phyloP scores from a whole-genome alignment of 2,888 invertebrate species.

The Leptinotarsa peninsularis region DNA sequence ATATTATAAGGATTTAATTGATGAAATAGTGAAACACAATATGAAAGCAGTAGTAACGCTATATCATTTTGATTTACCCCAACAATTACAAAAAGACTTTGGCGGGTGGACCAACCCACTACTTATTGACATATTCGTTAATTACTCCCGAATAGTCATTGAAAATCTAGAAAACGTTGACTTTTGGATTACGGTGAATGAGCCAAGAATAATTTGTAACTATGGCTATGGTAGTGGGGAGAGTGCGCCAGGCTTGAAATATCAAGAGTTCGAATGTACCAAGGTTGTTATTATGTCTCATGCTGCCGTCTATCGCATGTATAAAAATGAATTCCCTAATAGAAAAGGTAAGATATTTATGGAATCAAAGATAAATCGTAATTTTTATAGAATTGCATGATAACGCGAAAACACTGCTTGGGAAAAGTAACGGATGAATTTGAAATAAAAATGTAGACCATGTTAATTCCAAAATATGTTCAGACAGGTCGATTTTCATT shows the following conservation, averaged over 20 bases:
- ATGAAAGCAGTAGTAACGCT: constrained; percentile 70
- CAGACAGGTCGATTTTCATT: no score
- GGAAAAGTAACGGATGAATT: no score
- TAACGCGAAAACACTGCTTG: no score
- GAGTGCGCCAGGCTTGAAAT: constrained; percentile 69
- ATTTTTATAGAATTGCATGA: background rate
- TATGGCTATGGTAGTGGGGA: constrained; percentile 68
- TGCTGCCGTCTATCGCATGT: constrained; percentile 74
- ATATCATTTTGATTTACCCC: constrained; percentile 70
- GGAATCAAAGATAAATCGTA: no score
- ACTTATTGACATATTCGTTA: constrained; percentile 71
- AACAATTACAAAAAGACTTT: constrained; percentile 65
- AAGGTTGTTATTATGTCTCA: constrained; percentile 76
- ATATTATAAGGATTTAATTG: constrained; percentile 81
- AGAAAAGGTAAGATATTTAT: constrained; percentile 55
- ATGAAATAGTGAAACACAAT: constrained; percentile 68
- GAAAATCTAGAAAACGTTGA: constrained; percentile 46
- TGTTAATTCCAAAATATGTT: no score
- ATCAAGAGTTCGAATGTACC: constrained; percentile 74
- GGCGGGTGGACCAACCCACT: constrained; percentile 76
- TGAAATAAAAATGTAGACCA: no score
- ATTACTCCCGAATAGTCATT: constrained; percentile 71
- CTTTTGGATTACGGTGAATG: constrained; percentile 78
- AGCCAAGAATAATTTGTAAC: constrained; percentile 64
- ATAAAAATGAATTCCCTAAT: constrained; percentile 69